Percentiles rank a stretch among this genome's conserved stretches.
Evolutionary conservation across 2,888 invertebrate genomes (phyloP).

Genomic region (Neria commutata): DNA sequence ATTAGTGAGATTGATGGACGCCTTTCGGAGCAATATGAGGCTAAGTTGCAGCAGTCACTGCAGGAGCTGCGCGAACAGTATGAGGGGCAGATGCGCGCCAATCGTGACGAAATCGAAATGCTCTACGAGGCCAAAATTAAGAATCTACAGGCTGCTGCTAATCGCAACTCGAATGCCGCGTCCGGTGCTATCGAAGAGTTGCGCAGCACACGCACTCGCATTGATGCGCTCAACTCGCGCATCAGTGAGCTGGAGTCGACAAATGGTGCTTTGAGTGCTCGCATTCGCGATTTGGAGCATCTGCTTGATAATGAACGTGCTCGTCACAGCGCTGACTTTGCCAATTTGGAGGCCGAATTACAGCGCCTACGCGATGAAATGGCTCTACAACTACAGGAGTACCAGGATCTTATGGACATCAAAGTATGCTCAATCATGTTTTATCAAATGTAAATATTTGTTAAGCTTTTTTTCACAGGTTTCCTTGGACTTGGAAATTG

Average conservation of each 20-base stretch:
- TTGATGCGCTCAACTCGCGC: slow-evolving; percentile 75
- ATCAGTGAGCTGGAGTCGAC: slow-evolving; percentile 78
- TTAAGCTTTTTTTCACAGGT: slow-evolving; percentile 35
- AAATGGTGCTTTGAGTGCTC: slow-evolving; percentile 68
- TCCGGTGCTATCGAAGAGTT: slow-evolving; percentile 80
- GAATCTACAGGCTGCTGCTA: slow-evolving; percentile 74
- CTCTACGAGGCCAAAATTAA: slow-evolving; percentile 69
- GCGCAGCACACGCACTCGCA: slow-evolving; percentile 75
- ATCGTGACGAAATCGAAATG: slow-evolving; percentile 88
- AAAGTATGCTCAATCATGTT: slow-evolving; percentile 67
- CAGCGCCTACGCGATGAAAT: slow-evolving; percentile 81
- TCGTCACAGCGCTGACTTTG: slow-evolving; percentile 77
- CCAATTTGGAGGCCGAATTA: slow-evolving; percentile 78
- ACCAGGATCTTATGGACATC: slow-evolving; percentile 96
- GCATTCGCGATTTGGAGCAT: slow-evolving; percentile 83
- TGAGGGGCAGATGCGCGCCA: slow-evolving; percentile 85
- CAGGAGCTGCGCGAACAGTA: slow-evolving; percentile 92
- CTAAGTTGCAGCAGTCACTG: slow-evolving; percentile 86
- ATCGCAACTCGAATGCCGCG: slow-evolving; percentile 74
- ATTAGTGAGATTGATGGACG: slow-evolving; percentile 94
- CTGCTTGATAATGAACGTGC: slow-evolving; percentile 80
- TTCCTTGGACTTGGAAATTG: slow-evolving; percentile 86
- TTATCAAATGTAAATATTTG: not conserved
- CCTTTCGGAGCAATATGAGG: slow-evolving; percentile 90
- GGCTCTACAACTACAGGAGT: slow-evolving; percentile 87